Evolutionary conservation across 2,888 invertebrate species (phyloP).

Genomic region (Amphipoea oculea): DNA sequence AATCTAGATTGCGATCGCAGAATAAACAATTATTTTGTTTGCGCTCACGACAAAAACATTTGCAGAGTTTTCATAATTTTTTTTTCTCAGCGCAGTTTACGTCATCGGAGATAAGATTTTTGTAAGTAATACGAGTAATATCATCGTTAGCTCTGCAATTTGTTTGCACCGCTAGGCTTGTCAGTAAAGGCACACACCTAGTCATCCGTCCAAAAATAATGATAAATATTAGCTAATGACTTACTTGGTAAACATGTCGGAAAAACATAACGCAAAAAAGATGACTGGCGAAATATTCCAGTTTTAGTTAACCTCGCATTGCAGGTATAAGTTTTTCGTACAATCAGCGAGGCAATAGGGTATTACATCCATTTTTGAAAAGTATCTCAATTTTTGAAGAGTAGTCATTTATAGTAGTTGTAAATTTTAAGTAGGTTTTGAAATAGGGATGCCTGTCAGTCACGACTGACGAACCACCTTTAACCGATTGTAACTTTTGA

Average conservation of each 20-base stretch:
- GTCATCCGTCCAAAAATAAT: constrained; percentile 35
- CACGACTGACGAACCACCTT: no score
- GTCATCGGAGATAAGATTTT: constrained; percentile 23
- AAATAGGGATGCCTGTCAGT: no score
- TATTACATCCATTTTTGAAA: no score
- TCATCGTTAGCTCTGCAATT: constrained; percentile 5
- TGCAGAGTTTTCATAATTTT: not conserved
- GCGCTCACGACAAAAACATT: not conserved
- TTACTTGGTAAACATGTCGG: constrained; percentile 7
- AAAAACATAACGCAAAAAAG: not conserved
- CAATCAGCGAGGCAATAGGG: no score
- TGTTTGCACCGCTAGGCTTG: constrained; percentile 17
- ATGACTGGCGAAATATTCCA: not conserved
- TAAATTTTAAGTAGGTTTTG: no score
- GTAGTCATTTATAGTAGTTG: no score
- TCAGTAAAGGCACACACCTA: constrained; percentile 8
- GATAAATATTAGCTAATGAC: constrained; percentile 18
- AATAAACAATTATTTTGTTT: not conserved
- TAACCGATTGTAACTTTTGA: no score
- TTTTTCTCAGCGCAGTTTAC: constrained; percentile 11
- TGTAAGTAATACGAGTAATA: not conserved
- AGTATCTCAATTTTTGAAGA: no score
- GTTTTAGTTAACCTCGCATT: not conserved
- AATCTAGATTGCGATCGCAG: not conserved
- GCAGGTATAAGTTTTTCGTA: not conserved